These are phyloP conservation scores for Tringa solitaria DNA, from an alignment of 2,113 vertebrate genomes.

Conservation along the genomic window DNA sequence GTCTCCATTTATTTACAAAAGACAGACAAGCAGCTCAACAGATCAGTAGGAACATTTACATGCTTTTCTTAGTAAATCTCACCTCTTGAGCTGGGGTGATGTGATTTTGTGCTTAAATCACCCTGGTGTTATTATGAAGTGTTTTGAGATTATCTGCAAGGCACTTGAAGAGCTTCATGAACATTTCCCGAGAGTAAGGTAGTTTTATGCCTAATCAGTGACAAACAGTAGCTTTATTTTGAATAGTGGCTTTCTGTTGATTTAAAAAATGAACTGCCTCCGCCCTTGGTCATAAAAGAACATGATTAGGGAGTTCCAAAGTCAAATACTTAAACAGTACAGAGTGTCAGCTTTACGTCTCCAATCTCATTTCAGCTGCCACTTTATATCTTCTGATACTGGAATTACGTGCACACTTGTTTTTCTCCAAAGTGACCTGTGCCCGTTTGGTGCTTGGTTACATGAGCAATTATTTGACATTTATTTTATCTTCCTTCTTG, in stretches of 20 bases:
- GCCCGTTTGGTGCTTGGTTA: neutral
- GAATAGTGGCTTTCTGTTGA: neutral
- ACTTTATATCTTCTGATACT: neutral
- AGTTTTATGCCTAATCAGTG: neutral
- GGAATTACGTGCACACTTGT: neutral
- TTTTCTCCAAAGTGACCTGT: neutral
- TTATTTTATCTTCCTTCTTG: neutral
- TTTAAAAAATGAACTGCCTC: neutral
- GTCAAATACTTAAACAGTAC: neutral
- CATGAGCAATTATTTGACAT: neutral
- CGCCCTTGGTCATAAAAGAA: neutral
- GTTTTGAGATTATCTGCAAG: neutral
- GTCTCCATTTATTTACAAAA: neutral
- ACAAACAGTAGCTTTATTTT: neutral
- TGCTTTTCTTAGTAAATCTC: neutral
- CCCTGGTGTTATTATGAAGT: neutral
- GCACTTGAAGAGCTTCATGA: neutral
- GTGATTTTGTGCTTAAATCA: neutral
- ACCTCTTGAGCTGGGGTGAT: neutral
- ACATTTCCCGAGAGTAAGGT: neutral
- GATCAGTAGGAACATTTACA: neutral
- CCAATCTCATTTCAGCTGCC: neutral
- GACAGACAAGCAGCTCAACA: neutral
- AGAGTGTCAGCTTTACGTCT: neutral
- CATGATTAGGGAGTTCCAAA: neutral